Base-by-base conservation (phyloP, 2,888 invertebrate species). In the Sphecodes monilicornis region DNA sequence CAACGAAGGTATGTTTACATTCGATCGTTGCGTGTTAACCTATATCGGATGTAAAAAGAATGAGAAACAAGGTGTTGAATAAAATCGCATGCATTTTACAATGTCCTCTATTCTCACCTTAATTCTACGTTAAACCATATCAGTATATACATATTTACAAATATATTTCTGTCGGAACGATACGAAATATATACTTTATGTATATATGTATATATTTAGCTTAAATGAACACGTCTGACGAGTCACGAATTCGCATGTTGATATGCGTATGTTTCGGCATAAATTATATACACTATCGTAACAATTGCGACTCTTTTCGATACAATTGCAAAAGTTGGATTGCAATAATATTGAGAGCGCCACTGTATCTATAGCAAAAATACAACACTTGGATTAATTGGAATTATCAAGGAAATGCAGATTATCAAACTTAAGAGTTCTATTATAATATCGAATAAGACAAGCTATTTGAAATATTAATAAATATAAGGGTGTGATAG, bases 101-200 rank as follows among this genome's bases (percentile, higher is more conserved):
- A 1, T 29, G 13, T 68, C 39, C 57, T 32, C 13, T 76, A 70
- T 43, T 75, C 16, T 66, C 54, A 66, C 74, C 54, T 78, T 78
- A 57, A 71, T 64, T 50, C 68, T 60, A 68, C 60, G 46, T 54
- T 64, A 32, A 84, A 39, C 39, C 50, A 18, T n/a, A 64, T 29
- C 66, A n/a, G 5, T 69, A 73, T 84, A 1, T 84, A 84, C 84
- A 84, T 84, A 84, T 84, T 84, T 72, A 76, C 66, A 84, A 60
- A 78, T 70, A 39, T 41, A 72, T 78, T 43, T 26, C 71, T 36
- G 18, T 46, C 18, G 22, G 4, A 50, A 64, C 26, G 39, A 68
- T 78, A 26, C 16, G 29, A 18, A 32, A 36, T 43, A 3, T 70
- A 22, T n/a, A 39, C 22, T 73, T 54, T 18, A 54, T 57, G 76